Percentiles rank a stretch among this genome's conserved stretches.
Conservation (phyloP, 2,797 vertebrate species). For the Mormyrus proboscirostris region DNA sequence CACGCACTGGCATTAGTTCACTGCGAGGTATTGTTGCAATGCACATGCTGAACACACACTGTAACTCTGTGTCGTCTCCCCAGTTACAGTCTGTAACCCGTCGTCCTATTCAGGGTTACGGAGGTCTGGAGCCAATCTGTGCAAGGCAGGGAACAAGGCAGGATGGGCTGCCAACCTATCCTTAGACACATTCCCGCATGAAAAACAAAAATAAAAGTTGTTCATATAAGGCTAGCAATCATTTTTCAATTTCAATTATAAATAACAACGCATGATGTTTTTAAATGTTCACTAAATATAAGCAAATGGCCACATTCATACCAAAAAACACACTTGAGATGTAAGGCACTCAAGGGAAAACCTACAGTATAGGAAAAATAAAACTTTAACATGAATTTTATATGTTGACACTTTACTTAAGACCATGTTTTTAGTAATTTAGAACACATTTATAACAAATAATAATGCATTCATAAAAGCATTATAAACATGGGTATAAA, state of each 20-base stretch:
- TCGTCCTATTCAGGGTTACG: background rate
- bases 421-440: background rate
- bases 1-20: no score
- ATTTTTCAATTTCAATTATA: background rate
- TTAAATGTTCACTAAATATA: background rate
- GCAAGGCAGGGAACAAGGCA: background rate
- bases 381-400: background rate
- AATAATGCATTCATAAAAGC: background rate
- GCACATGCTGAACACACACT: no score
- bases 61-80: no score
- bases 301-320: background rate
- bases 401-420: background rate
- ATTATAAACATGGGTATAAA: background rate
- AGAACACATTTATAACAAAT: background rate
- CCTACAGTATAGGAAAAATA: background rate
- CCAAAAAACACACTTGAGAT: background rate
- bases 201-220: no score
- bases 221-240: background rate
- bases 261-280: background rate
- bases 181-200: background rate
- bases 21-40: no score
- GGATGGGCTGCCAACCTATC: background rate
- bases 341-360: background rate
- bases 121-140: background rate
- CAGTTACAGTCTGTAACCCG: background rate